Conservation (phyloP, 2,888 invertebrate genomes). For the Drosophila demipolita region DNA sequence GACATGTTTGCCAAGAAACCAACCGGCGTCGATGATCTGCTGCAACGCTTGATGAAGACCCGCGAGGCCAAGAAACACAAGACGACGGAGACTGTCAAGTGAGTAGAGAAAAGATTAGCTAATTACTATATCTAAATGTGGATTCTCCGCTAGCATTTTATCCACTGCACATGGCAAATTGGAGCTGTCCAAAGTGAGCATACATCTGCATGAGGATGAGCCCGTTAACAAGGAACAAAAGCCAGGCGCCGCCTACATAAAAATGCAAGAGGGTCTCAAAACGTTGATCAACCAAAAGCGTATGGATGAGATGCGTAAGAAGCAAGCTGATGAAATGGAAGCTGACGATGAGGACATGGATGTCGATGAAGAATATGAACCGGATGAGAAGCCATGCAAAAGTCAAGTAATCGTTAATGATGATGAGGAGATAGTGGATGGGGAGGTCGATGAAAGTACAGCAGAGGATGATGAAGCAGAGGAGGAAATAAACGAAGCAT, state of each 20-base stretch:
- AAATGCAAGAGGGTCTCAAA: conserved; percentile 90
- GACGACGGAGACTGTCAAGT: conserved; percentile 86
- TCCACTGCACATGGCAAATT: conserved; percentile 85
- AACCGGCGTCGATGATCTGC: conserved; percentile 88
- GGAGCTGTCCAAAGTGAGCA: conserved; percentile 83
- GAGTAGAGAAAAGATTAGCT: conserved; percentile 3
- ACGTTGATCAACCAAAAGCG: conserved; percentile 90
- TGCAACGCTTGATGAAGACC: conserved; percentile 90
- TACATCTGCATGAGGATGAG: conserved; percentile 72
- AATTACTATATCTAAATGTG: background rate
- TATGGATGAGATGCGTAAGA: conserved; percentile 88
- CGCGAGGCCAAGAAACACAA: conserved; percentile 87
- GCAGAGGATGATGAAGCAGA: conserved; percentile 85
- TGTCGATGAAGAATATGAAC: conserved; percentile 82
- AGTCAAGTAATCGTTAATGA: conserved; percentile 54
- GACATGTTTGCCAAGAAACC: conserved; percentile 84
- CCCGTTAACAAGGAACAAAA: conserved; percentile 84
- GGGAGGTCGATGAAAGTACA: conserved; percentile 67
- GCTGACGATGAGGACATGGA: conserved; percentile 76
- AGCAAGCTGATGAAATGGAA: conserved; percentile 85
- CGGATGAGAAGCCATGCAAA: conserved; percentile 59
- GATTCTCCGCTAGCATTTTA: conserved; percentile 82
- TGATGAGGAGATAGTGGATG: conserved; percentile 63
- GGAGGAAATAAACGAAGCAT: conserved; percentile 13
- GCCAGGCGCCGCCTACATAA: conserved; percentile 90